Conservation (phyloP, 2,797 vertebrate genomes). For the Fundulus diaphanus region DNA sequence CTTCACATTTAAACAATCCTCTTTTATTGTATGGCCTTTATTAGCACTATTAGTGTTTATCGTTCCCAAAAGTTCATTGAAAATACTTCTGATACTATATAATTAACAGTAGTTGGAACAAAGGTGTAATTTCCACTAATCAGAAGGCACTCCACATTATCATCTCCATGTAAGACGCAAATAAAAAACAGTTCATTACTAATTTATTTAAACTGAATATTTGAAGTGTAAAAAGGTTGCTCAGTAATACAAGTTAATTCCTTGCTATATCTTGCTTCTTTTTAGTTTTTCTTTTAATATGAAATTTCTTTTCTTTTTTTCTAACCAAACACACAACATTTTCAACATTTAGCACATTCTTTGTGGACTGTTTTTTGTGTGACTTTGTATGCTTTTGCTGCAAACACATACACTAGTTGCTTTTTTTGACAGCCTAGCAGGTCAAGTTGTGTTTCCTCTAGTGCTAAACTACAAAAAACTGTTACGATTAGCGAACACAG, state of each 20-base stretch:
- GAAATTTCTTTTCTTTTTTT: not conserved
- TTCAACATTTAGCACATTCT: not conserved
- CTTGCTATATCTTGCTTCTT: not conserved
- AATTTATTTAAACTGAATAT: not conserved
- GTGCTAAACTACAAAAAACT: slow-evolving; percentile 15
- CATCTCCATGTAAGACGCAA: not conserved
- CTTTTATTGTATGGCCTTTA: not conserved
- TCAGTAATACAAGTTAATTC: not conserved
- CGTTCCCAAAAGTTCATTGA: not conserved
- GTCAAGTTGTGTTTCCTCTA: slow-evolving; percentile 11
- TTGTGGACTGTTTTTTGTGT: not conserved
- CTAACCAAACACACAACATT: not conserved
- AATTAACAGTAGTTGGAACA: not conserved
- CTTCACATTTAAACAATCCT: not conserved
- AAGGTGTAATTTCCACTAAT: not conserved
- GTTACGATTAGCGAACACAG: not conserved
- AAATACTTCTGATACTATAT: not conserved
- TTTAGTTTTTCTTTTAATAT: not conserved
- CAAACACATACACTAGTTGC: slow-evolving; percentile 9
- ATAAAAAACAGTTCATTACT: not conserved
- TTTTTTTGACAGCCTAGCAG: slow-evolving; percentile 15
- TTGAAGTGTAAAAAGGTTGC: not conserved
- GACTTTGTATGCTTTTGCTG: not conserved
- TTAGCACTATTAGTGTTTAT: not conserved
- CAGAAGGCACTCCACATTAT: not conserved